Base-by-base conservation (phyloP, 2,113 vertebrate species). In the Neolamprologus cancellatus region DNA sequence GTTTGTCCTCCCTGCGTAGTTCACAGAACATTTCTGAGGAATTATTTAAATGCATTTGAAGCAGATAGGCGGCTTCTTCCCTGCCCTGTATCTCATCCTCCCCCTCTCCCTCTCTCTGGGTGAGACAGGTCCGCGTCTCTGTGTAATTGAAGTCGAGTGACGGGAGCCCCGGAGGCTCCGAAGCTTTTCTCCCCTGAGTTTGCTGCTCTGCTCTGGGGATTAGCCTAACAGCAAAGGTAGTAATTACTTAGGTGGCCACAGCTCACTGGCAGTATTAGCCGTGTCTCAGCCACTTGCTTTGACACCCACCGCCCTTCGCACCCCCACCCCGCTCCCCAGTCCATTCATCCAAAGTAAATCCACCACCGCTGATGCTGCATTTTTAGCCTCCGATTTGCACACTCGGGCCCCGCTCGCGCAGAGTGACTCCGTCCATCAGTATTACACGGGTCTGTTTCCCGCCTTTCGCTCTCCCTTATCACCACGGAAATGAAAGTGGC, bases 171-270 rank as follows among this genome's bases (percentile, higher is more conserved):
- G 8, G 64, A 30, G 84, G 71, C 13, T 85, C 84, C 78, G 17
- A 54, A 81, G 88, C 92, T 61, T 48, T 54, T 84, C 89, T 82
- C 88, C 55, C 79, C 92, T 59, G 88, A 88, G 80, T 90, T 84
- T 85, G 87, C 89, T 61, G 55, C 88, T 86, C 85, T 78, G 39
- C 90, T 90, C 54, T n/a, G 69, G 79, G 88, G 93, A 93, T 94
- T 91, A 94, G 85, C 89, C 86, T 64, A 89, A 92, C 92, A 87
- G 89, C 91, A 83, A 82, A 83, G 89, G 91, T 94, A 89, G 92
- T 92, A 93, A 94, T 94, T 94, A 93, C 92, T 92, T 84, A 94
- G 92, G 89, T 90, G 92, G 93, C 92, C 87, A 91, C 92, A 91
- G 89, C 89, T 93, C 93, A 87, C 79, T 93, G 87, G 78, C 90